Conservation (phyloP, 2,888 invertebrate species). For the Drosophila meridiana region DNA sequence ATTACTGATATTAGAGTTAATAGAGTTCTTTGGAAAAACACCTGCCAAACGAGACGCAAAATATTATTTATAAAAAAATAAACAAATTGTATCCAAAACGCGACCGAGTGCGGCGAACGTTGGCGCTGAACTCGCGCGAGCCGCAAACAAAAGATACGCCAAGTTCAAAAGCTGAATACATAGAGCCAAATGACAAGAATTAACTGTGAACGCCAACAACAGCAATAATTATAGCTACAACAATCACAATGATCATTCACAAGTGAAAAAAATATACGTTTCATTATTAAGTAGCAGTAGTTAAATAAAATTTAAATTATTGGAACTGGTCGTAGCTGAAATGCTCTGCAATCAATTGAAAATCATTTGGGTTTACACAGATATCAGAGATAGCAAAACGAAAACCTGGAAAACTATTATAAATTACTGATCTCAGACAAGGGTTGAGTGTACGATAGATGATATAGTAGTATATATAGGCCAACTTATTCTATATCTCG, state of each 20-base stretch:
- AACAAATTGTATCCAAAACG: conserved; percentile 21
- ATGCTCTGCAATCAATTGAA: conserved; percentile 27
- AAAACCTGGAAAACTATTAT: too few relatives aligned
- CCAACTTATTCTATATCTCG: too few relatives aligned
- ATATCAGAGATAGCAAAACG: not conserved
- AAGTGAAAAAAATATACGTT: conserved; percentile 25
- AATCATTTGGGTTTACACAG: not conserved
- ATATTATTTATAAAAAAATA: conserved; percentile 1
- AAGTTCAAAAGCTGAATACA: conserved; percentile 41
- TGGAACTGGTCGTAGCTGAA: conserved; percentile 41
- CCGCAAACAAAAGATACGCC: conserved; percentile 44
- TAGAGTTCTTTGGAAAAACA: conserved; percentile 17
- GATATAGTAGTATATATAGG: too few relatives aligned
- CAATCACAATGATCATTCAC: conserved; percentile 12
- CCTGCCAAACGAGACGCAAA: conserved; percentile 9
- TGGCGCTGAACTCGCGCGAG: conserved; percentile 58
- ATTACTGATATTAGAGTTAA: conserved; percentile 26
- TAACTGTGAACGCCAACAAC: conserved; percentile 49
- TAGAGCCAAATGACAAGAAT: conserved; percentile 48
- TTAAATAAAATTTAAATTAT: conserved; percentile 16
- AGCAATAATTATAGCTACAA: conserved; percentile 27
- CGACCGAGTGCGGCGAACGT: conserved; percentile 55
- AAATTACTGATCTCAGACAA: conserved; percentile 7
- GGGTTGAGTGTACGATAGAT: not conserved
- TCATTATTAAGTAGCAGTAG: conserved; percentile 50